These are phyloP conservation scores for Subacronicta megacephala DNA, from an alignment of 2,888 invertebrate species.

Conservation along the genomic window DNA sequence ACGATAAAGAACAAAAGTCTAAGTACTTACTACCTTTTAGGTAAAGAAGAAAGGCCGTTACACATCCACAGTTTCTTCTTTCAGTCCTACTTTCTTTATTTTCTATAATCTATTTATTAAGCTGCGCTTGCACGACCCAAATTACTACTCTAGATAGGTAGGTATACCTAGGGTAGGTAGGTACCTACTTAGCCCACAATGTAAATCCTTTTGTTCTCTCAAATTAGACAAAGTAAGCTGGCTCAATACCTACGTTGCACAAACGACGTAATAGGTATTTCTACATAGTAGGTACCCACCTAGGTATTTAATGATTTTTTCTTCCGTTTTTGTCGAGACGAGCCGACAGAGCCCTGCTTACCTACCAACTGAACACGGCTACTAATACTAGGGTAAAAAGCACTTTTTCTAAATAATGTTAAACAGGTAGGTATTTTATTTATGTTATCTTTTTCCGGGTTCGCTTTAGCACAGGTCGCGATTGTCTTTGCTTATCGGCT, in stretches of 20 bases:
- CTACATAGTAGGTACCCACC: conserved; percentile 18
- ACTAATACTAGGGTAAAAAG: conserved; percentile 3
- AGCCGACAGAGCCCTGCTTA: background rate
- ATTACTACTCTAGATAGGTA: background rate
- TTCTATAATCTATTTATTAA: too few species aligned
- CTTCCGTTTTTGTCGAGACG: conserved; percentile 5
- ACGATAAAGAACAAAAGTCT: too few species aligned
- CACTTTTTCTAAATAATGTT: too few species aligned
- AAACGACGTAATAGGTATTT: conserved; percentile 23
- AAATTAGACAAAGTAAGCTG: conserved; percentile 32
- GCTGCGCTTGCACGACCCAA: background rate
- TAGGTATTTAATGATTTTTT: conserved; percentile 12
- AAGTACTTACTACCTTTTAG: too few species aligned
- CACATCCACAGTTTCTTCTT: too few species aligned
- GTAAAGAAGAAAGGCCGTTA: too few species aligned
- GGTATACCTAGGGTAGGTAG: too few species aligned
- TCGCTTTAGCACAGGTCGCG: conserved; percentile 32
- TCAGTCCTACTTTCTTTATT: too few species aligned
- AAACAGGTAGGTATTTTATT: too few species aligned
- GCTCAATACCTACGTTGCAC: conserved; percentile 23
- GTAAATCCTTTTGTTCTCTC: conserved; percentile 15
- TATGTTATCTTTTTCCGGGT: conserved; percentile 1
- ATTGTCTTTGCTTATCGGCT: conserved; percentile 33
- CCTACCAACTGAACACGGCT: background rate
- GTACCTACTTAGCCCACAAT: conserved; percentile 5